Conservation (phyloP, 2,113 vertebrate species). For the Gymnorhina tibicen region DNA sequence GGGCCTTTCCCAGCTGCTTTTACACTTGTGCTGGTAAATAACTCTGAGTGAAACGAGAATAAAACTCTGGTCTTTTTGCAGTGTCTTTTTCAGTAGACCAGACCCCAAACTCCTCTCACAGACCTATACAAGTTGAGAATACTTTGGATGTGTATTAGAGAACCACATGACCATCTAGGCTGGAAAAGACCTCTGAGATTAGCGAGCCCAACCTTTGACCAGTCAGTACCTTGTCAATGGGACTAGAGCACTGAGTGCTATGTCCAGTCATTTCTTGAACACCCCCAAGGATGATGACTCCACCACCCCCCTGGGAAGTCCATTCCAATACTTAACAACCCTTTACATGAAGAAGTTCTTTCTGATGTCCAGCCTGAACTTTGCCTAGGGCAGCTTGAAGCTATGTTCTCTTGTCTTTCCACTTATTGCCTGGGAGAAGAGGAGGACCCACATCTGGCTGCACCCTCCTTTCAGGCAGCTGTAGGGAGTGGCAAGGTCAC, state of each 20-base stretch:
- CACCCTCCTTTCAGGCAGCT: neutral
- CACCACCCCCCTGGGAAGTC: neutral
- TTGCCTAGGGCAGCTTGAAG: neutral
- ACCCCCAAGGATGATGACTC: neutral
- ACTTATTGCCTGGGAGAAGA: neutral
- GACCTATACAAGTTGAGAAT: neutral
- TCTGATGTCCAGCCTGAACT: neutral
- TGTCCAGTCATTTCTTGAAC: neutral
- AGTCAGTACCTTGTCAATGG: neutral
- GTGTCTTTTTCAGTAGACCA: neutral
- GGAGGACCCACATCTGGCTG: rapidly evolving
- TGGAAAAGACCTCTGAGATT: neutral
- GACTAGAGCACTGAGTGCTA: neutral
- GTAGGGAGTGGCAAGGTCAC: neutral
- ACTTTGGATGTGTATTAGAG: neutral
- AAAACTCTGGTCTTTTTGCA: neutral
- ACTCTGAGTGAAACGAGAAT: neutral
- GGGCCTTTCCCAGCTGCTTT: neutral
- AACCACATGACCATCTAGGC: neutral
- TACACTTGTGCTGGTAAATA: neutral
- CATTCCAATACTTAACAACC: neutral
- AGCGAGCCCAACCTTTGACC: rapidly evolving
- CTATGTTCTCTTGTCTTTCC: neutral
- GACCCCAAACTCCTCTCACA: neutral
- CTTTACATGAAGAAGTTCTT: neutral